These are phyloP conservation scores for Apamea anceps DNA, from an alignment of 2,888 invertebrate genomes.

Conservation along the genomic window DNA sequence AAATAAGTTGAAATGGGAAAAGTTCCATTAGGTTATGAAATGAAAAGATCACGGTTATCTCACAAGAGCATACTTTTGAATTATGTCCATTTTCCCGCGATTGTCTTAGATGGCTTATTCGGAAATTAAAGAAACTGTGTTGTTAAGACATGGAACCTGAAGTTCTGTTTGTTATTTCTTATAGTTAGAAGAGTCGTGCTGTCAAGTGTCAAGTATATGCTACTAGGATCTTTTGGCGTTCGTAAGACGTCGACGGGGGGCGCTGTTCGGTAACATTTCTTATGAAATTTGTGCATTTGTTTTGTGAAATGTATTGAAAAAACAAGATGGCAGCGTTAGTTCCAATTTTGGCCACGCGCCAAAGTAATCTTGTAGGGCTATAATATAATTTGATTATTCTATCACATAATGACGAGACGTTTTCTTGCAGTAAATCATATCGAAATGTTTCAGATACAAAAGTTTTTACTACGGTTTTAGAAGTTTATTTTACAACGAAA, in stretches of 20 bases:
- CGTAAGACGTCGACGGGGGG: not conserved
- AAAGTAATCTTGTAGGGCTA: not conserved
- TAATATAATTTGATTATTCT: not conserved
- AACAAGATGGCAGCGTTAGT: not conserved
- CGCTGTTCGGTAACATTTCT: not conserved
- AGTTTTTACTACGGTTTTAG: not conserved
- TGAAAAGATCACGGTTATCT: conserved; percentile 86
- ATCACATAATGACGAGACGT: not conserved
- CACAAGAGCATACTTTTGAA: conserved; percentile 80
- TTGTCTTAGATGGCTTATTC: conserved; percentile 70
- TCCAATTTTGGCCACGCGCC: not conserved
- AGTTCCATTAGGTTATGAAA: conserved; percentile 88
- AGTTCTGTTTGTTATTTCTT: not conserved
- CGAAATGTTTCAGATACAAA: not conserved
- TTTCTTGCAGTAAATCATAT: not conserved
- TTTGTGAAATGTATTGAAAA: not conserved
- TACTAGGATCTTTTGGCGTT: not conserved
- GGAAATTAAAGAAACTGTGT: conserved; percentile 46
- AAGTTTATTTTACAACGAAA: not conserved
- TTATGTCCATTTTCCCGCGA: conserved; percentile 76
- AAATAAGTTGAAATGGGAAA: conserved; percentile 88
- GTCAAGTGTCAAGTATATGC: not conserved
- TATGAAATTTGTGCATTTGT: not conserved
- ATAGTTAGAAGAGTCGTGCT: not conserved
- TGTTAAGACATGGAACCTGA: not conserved